Evolutionary conservation across 2,888 invertebrate species (phyloP).

Genomic region (Blastobasis lacticolella): DNA sequence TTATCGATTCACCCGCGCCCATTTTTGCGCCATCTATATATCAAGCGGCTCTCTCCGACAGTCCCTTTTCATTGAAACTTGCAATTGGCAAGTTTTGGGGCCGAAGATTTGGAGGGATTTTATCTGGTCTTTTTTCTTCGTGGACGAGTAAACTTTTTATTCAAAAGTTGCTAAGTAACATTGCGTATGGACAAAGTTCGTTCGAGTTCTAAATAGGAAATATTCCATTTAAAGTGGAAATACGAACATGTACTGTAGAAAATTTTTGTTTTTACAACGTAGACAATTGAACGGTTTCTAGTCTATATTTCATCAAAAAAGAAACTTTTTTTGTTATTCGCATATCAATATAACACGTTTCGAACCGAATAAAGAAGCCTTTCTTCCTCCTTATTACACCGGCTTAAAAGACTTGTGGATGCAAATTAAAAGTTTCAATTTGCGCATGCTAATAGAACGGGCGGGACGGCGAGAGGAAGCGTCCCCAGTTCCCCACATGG

Average conservation of each 20-base stretch:
- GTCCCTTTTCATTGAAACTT: constrained; percentile 64
- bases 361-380: too few species aligned
- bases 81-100: constrained; percentile 54
- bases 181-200: constrained; percentile 12
- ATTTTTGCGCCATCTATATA: constrained; percentile 61
- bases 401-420: constrained; percentile 5
- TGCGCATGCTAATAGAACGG: constrained; percentile 16
- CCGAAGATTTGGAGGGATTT: constrained; percentile 45
- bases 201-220: constrained; percentile 6
- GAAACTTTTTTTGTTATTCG: too few species aligned
- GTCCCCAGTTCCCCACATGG: constrained; percentile 9
- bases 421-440: constrained; percentile 19
- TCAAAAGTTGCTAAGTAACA: constrained; percentile 17
- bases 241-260: too few species aligned
- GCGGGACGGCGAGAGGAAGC: constrained; percentile 15
- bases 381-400: not conserved
- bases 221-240: not conserved
- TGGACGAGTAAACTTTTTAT: constrained; percentile 19
- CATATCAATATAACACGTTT: too few species aligned
- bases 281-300: too few species aligned
- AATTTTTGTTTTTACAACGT: too few species aligned
- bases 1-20: constrained; percentile 59
- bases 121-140: constrained; percentile 32
- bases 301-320: too few species aligned
- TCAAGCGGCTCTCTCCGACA: constrained; percentile 43